Evolutionary conservation across 1,140 invertebrate genomes (phyloP).

Genomic region (Ceratosolen fusciceps): DNA sequence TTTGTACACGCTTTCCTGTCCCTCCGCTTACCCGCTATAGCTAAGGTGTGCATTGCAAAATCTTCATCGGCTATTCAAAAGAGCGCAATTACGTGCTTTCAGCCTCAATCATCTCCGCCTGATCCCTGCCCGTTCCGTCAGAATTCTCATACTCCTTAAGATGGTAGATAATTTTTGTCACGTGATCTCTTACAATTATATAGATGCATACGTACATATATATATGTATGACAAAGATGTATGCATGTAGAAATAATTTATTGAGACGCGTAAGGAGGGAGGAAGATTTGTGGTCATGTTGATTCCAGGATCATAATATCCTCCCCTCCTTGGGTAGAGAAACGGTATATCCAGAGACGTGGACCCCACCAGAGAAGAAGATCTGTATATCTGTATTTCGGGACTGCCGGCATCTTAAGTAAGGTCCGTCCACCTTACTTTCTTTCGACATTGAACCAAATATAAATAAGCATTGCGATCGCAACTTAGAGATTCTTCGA

Average conservation of each 20-base stretch:
- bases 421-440: neutral
- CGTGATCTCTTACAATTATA: neutral
- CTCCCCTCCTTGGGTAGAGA: no score
- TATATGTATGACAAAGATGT: no score
- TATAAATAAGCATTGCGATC: conserved; percentile 39
- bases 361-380: neutral
- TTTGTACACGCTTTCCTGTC: neutral
- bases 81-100: neutral
- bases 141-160: neutral
- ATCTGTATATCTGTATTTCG: neutral
- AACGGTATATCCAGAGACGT: neutral
- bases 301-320: no score
- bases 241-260: no score
- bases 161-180: neutral
- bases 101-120: conserved; percentile 35
- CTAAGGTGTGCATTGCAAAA: conserved; percentile 27
- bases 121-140: neutral
- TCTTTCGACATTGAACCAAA: neutral
- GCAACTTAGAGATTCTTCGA: conserved; percentile 47
- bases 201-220: neutral
- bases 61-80: neutral
- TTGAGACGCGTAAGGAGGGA: no score
- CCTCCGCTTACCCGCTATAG: neutral
- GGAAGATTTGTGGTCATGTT: no score
- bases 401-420: neutral